Evolutionary conservation across 2,888 invertebrate genomes (phyloP).

Genomic region (Griposia aprilina): DNA sequence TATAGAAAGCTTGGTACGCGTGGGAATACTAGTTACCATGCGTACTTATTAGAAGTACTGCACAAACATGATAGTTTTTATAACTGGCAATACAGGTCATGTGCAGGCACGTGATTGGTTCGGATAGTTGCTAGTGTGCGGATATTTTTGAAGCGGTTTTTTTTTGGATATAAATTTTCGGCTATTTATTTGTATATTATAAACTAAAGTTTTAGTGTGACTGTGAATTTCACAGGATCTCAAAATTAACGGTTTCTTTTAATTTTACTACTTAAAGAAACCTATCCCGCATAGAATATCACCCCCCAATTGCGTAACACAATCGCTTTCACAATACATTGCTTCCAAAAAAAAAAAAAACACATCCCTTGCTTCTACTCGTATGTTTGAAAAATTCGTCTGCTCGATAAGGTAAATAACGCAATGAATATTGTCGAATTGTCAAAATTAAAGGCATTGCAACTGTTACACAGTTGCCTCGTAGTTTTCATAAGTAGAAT

Average conservation of each 20-base stretch:
- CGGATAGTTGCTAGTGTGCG: constrained; percentile 4
- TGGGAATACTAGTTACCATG: constrained; percentile 74
- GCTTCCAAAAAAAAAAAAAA: neutral
- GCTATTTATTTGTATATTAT: neutral
- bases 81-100: constrained; percentile 44
- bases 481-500: neutral
- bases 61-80: constrained; percentile 57
- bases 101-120: neutral
- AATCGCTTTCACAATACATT: rapidly evolving
- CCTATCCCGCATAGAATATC: too few species aligned
- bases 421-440: neutral
- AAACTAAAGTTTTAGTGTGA: neutral
- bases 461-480: neutral
- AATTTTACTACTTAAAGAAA: too few species aligned
- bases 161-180: too few species aligned
- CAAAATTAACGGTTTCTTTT: neutral
- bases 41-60: constrained; percentile 45
- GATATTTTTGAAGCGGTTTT: neutral
- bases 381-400: neutral
- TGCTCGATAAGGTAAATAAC: neutral
- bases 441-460: neutral
- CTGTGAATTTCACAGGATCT: neutral
- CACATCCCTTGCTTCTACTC: neutral
- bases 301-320: neutral
- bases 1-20: constrained; percentile 69